A percentile compares a stretch with the other conserved stretches of the same genome.
Evolutionary conservation across 2,797 vertebrate species (phyloP).

Genomic region (Rhyacichthys aspro): DNA sequence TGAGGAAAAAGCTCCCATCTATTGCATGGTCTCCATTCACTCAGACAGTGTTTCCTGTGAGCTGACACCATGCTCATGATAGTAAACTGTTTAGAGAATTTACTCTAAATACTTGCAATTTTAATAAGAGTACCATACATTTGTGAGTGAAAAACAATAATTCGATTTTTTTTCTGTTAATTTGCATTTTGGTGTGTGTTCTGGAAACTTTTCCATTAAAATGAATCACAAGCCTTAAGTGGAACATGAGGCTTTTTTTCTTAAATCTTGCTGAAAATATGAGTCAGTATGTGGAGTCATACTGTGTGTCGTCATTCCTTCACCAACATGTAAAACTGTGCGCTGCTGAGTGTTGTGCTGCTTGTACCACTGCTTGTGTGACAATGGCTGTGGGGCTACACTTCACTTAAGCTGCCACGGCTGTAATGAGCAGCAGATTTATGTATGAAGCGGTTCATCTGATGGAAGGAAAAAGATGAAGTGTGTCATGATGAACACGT

Average conservation of each 20-base stretch:
- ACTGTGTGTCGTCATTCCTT: slow-evolving; percentile 37
- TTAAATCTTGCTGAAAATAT: slow-evolving; percentile 21
- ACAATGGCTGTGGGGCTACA: slow-evolving; percentile 49
- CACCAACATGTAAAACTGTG: slow-evolving; percentile 11
- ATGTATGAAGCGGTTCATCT: slow-evolving; percentile 46
- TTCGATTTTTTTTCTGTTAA: too few relatives aligned
- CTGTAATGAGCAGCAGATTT: slow-evolving; percentile 55
- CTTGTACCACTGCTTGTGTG: slow-evolving; percentile 38
- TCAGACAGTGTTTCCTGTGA: slow-evolving; percentile 6
- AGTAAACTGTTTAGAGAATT: too few relatives aligned
- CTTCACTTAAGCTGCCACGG: slow-evolving; percentile 55
- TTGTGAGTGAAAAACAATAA: too few relatives aligned
- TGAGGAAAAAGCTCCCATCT: slow-evolving; percentile 19
- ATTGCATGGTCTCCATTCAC: slow-evolving; percentile 18
- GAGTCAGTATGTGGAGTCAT: slow-evolving; percentile 19
- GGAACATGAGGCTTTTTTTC: background rate
- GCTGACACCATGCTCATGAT: slow-evolving; percentile 10
- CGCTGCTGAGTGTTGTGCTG: slow-evolving; percentile 5
- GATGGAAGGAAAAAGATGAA: slow-evolving; percentile 24
- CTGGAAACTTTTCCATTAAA: background rate
- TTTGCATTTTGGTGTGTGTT: too few relatives aligned
- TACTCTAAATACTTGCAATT: too few relatives aligned
- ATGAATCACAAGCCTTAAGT: background rate
- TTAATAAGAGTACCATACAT: too few relatives aligned
- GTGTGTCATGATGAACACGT: slow-evolving; percentile 6